Conservation (phyloP, 1,140 invertebrate genomes). For the Pantala flavescens region DNA sequence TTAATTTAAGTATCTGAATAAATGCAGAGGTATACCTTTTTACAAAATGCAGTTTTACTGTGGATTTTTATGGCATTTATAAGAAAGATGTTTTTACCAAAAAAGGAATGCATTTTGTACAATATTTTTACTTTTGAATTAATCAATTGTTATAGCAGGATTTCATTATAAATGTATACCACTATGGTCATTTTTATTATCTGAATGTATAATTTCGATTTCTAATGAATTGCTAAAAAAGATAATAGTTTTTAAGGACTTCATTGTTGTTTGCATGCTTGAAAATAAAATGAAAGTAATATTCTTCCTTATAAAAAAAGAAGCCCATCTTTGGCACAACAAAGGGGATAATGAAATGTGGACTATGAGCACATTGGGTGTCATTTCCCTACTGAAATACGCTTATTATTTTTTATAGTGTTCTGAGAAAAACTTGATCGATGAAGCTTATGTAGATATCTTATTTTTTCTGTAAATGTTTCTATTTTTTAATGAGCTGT, state of each 20-base stretch:
- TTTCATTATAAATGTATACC: not conserved
- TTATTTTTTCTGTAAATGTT: constrained; percentile 9
- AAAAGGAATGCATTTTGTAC: not conserved
- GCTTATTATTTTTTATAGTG: constrained; percentile 10
- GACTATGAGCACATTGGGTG: not conserved
- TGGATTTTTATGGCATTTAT: constrained; percentile 7
- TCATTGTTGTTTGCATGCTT: too few relatives aligned
- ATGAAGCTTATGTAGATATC: not conserved
- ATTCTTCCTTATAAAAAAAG: not conserved
- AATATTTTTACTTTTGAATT: not conserved
- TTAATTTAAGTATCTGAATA: not conserved
- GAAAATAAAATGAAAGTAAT: too few relatives aligned
- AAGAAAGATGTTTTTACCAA: not conserved
- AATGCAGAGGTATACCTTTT: not conserved
- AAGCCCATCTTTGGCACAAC: constrained; percentile 1
- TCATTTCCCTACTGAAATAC: not conserved
- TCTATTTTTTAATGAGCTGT: constrained; percentile 6
- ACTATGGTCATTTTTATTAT: not conserved
- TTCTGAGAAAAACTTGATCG: not conserved
- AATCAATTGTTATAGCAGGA: not conserved
- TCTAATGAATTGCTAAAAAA: not conserved
- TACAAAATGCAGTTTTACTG: not conserved
- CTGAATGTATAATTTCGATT: not conserved
- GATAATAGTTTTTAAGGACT: too few relatives aligned
- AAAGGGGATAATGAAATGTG: not conserved